Conservation (phyloP, 53 echinoderm and acorn worm genomes). For the Actinopyga echinites region DNA sequence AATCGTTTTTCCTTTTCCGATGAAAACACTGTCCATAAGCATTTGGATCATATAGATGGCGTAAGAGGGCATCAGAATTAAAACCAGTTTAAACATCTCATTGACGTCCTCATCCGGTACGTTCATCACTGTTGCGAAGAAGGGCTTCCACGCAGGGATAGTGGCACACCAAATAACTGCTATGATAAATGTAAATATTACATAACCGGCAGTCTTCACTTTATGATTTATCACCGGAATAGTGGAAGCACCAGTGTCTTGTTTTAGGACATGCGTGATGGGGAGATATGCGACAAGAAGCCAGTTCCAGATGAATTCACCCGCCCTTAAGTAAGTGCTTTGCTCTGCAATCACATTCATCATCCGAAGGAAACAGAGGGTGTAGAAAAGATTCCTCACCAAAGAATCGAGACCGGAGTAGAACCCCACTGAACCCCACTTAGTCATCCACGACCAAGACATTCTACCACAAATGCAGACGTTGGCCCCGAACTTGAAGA, state of each 20-base stretch:
- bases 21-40: slow-evolving; percentile 21
- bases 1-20: slow-evolving; percentile 21
- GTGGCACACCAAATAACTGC: slow-evolving; percentile 19
- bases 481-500: background rate
- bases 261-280: background rate
- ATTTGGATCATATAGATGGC: slow-evolving; percentile 14
- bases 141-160: slow-evolving; percentile 26
- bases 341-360: slow-evolving; percentile 25
- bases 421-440: slow-evolving; percentile 25
- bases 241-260: slow-evolving; percentile 27
- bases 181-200: background rate
- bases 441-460: slow-evolving; percentile 13
- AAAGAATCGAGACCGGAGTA: slow-evolving; percentile 35
- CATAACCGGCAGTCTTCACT: slow-evolving; percentile 12
- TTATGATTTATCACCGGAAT: slow-evolving; percentile 15
- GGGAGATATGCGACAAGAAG: slow-evolving; percentile 13
- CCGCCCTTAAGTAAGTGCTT: slow-evolving; percentile 11
- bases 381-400: slow-evolving; percentile 22
- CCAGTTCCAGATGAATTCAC: slow-evolving; percentile 14
- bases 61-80: slow-evolving; percentile 28
- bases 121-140: slow-evolving; percentile 31
- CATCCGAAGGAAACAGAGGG: slow-evolving; percentile 16
- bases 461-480: background rate
- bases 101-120: background rate
- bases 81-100: slow-evolving; percentile 5